Evolutionary conservation across 2,797 vertebrate species (phyloP), one percentile per base, ranked within the genome.

Genomic region (Corythornis leucogaster): DNA sequence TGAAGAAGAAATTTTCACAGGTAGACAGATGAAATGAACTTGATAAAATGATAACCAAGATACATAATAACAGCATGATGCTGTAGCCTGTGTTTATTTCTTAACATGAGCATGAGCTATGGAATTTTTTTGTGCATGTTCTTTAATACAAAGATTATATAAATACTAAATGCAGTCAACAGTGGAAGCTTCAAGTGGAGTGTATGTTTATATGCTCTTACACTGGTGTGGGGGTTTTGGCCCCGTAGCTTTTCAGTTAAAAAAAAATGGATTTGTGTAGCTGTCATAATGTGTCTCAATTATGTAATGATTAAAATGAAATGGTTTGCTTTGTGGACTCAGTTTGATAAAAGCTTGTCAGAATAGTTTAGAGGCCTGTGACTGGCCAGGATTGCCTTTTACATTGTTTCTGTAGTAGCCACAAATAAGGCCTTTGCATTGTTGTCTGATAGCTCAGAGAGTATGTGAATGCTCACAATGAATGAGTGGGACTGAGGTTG

Each of bases 1-100:
- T 99, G 98, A 99, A 99, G 98, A 99, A 98, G 97, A 98, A 98
- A 97, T 98, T 99, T 97, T 97, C 98, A 90, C 98, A 99, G 99
- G 99, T 99, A 99, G 98, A 96, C 90, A 96, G 95, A 94, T 86
- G 89, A 95, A 96, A 79, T 95, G 46, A 86, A 46, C 90, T 91
- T 93, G 74, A 82, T 91, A 78, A 82, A 97, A 88, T 92, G 35
- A 90, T 95, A 95, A 89, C 74, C 74, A 87, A 93, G 61, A 95
- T 96, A 73, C 9, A 38, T 61, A 91, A 40, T 97, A 96, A 95
- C 80, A 96, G 97, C 97, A 97, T 98, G 97, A 80, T 92, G 79
- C 55, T 92, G 42, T 95, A 89, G 81, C 71, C 85, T 90, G 50
- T 78, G 18, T 93, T 93, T 71, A 89, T 93, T 96, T 95, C 76